phyloP scores from a whole-genome alignment of 2,888 invertebrate species.

The Sturmia bella region DNA sequence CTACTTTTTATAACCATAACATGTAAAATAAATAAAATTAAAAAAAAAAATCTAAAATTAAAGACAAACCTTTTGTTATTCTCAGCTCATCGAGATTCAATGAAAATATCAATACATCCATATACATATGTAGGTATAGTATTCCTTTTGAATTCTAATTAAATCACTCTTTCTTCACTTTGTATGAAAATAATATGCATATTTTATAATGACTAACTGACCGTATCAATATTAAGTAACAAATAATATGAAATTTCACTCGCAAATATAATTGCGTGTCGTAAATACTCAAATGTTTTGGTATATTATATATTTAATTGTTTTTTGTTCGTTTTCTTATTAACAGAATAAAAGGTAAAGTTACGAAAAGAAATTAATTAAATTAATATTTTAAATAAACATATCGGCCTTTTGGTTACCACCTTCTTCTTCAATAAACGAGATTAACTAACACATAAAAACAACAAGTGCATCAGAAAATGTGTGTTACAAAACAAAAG shows the following conservation, averaged over 20 bases:
- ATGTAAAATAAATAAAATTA: too few species aligned
- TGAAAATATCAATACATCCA: too few species aligned
- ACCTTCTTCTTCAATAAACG: slow-evolving; percentile 56
- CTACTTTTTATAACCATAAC: too few species aligned
- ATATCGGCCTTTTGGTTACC: slow-evolving; percentile 45
- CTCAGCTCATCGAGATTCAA: too few species aligned
- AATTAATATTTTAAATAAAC: slow-evolving; percentile 11
- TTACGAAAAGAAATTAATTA: slow-evolving; percentile 14
- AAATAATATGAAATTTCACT: slow-evolving; percentile 4
- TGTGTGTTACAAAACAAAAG: slow-evolving; percentile 40
- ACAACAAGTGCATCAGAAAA: slow-evolving; percentile 52
- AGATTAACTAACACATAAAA: slow-evolving; percentile 46
- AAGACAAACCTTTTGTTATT: too few species aligned
- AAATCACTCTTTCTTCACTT: too few species aligned
- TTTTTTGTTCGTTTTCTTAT: slow-evolving; percentile 21
- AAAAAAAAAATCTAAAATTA: too few species aligned
- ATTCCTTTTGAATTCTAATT: too few species aligned
- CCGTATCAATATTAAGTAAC: slow-evolving; percentile 13
- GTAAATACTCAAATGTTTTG: slow-evolving; percentile 2
- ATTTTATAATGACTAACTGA: slow-evolving; percentile 10
- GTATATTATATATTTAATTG: background rate
- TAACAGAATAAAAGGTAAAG: slow-evolving; percentile 14
- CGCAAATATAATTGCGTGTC: slow-evolving; percentile 17
- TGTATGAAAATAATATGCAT: background rate
- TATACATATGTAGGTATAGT: too few species aligned